phyloP scores from a whole-genome alignment of 2,888 invertebrate genomes.

The Megalurothrips usitatus region DNA sequence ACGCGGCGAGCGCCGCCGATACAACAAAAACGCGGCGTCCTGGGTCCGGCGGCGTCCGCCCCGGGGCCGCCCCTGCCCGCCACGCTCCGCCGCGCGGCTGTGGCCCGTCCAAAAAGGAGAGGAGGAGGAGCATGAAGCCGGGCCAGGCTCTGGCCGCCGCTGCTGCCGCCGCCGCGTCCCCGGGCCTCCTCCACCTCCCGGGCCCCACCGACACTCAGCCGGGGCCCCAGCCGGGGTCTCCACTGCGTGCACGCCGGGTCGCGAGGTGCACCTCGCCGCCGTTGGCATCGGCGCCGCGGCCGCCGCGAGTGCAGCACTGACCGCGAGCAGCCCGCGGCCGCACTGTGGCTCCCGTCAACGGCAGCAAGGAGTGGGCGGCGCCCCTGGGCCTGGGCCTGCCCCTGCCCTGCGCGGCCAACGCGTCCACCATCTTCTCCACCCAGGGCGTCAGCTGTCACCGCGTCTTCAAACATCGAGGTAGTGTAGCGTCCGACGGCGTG shows the following conservation, averaged over 20 bases:
- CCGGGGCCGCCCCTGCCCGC: neutral
- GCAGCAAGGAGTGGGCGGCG: neutral
- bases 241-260: neutral
- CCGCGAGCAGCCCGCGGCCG: neutral
- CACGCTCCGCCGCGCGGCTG: neutral
- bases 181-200: too few relatives aligned
- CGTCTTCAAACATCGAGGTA: neutral
- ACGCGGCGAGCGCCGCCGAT: too few relatives aligned
- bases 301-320: neutral
- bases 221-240: too few relatives aligned
- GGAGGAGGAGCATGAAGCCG: neutral
- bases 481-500: neutral
- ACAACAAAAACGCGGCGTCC: too few relatives aligned
- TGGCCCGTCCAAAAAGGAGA: neutral
- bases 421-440: neutral
- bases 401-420: conserved; percentile 5
- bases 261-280: too few relatives aligned
- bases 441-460: conserved; percentile 15
- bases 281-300: too few relatives aligned
- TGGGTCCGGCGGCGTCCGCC: too few relatives aligned
- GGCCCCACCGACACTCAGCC: neutral
- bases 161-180: too few relatives aligned
- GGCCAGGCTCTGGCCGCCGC: neutral
- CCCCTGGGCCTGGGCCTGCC: neutral
- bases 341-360: too few relatives aligned